These are phyloP conservation scores for Pantherophis alleghaniensis DNA, from an alignment of 2,797 vertebrate species.

Conservation along the genomic window DNA sequence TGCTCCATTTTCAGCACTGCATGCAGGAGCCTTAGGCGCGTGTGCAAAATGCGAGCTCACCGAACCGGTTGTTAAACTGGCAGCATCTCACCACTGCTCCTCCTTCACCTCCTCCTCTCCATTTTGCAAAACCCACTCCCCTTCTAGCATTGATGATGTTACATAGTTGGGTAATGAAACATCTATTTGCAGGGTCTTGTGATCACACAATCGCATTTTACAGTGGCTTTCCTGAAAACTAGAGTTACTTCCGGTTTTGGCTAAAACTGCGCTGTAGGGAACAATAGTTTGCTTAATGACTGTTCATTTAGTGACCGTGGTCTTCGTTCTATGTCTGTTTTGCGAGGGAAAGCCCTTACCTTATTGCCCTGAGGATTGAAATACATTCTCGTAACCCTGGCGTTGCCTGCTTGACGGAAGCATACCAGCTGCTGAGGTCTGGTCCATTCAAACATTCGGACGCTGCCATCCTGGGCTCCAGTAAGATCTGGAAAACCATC, in stretches of 20 bases:
- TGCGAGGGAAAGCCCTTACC: slow-evolving; percentile 62
- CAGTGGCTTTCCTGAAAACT: neutral
- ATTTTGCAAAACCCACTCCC: neutral
- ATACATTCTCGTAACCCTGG: slow-evolving; percentile 92
- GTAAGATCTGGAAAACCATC: slow-evolving; percentile 83
- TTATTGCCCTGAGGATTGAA: slow-evolving; percentile 99
- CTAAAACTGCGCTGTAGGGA: neutral
- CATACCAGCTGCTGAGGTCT: slow-evolving; percentile 95
- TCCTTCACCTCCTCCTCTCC: neutral
- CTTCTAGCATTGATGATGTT: neutral
- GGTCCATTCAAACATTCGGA: slow-evolving; percentile 98
- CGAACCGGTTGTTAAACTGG: too few species aligned
- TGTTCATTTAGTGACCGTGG: neutral
- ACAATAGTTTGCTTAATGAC: neutral
- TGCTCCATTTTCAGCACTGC: too few species aligned
- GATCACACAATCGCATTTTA: neutral
- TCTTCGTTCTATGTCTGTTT: neutral
- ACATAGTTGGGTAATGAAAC: neutral
- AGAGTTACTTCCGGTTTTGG: neutral
- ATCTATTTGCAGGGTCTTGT: neutral
- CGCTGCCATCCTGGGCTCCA: slow-evolving; percentile 96
- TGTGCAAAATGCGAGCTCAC: too few species aligned
- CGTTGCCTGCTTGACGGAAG: slow-evolving; percentile 96
- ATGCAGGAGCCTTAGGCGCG: too few species aligned
- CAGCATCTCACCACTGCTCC: too few species aligned